Evolutionary conservation across 2,888 invertebrate species (phyloP).

Genomic region (Pinctada fucata): DNA sequence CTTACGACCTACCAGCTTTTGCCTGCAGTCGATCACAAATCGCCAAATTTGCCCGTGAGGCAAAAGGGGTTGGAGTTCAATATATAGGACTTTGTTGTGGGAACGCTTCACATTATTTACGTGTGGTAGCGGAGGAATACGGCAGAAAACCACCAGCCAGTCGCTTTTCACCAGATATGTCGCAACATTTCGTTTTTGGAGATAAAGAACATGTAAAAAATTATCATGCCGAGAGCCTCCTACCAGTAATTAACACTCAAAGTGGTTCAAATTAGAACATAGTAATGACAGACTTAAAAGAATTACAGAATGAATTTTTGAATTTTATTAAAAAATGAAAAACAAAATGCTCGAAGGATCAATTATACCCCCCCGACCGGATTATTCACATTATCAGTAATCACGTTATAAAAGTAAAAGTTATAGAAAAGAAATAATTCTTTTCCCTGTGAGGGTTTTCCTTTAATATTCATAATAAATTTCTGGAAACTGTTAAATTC

Average conservation of each 20-base stretch:
- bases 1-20: constrained; percentile 50
- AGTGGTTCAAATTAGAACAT: not conserved
- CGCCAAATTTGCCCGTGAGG: constrained; percentile 51
- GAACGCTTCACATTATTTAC: constrained; percentile 56
- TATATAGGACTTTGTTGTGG: constrained; percentile 69
- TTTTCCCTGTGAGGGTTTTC: too few relatives aligned
- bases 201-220: constrained; percentile 26
- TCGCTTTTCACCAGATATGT: constrained; percentile 59
- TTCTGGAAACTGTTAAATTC: too few relatives aligned
- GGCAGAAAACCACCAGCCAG: constrained; percentile 58
- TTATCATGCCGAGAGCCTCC: constrained; percentile 31
- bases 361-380: too few relatives aligned
- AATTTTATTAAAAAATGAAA: too few relatives aligned
- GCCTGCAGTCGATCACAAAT: constrained; percentile 50
- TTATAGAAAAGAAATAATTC: too few relatives aligned
- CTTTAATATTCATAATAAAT: too few relatives aligned
- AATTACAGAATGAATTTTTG: too few relatives aligned
- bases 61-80: constrained; percentile 54
- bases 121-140: constrained; percentile 55
- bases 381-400: too few relatives aligned
- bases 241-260: too few relatives aligned
- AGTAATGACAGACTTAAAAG: too few relatives aligned
- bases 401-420: too few relatives aligned
- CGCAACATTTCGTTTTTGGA: constrained; percentile 55
- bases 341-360: too few relatives aligned